These are phyloP conservation scores for Sinosuthora webbiana DNA, from an alignment of 2,113 vertebrate genomes.

Conservation along the genomic window DNA sequence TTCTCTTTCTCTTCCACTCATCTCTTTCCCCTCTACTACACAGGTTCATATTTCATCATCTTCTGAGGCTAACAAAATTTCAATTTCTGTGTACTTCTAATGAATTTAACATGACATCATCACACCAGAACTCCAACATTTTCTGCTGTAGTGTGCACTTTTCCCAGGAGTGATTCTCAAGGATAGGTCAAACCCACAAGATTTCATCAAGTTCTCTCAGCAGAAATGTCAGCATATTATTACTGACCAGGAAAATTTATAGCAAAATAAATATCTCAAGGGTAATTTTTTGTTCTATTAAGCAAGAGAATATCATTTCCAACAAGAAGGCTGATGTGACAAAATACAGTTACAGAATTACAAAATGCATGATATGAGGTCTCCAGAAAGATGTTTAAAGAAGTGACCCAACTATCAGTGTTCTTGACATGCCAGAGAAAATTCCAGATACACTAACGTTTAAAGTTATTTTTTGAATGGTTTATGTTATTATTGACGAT, in stretches of 20 bases:
- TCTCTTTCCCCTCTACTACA: background rate
- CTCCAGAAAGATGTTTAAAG: background rate
- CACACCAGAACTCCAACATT: background rate
- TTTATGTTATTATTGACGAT: background rate
- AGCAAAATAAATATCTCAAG: conserved; percentile 49
- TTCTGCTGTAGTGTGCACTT: conserved; percentile 7
- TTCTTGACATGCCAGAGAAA: background rate
- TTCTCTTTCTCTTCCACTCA: background rate
- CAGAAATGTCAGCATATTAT: conserved; percentile 53
- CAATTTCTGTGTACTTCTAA: background rate
- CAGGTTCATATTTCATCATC: background rate
- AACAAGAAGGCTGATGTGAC: conserved; percentile 10
- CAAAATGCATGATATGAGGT: background rate
- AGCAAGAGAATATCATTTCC: conserved; percentile 11
- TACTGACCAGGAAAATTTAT: conserved; percentile 47
- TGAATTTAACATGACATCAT: conserved; percentile 34
- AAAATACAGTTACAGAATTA: background rate
- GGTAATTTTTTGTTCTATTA: conserved; percentile 46
- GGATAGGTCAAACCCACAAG: conserved; percentile 48
- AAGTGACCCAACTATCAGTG: background rate
- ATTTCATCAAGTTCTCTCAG: conserved; percentile 50
- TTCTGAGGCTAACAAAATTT: conserved; percentile 1
- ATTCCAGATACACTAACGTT: background rate
- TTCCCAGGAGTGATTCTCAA: conserved; percentile 35
- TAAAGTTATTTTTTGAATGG: fast-evolving